Percentiles rank a stretch among this genome's conserved stretches.
Evolutionary conservation across 2,888 invertebrate species (phyloP).

Genomic region (Xestia sexstrigata): DNA sequence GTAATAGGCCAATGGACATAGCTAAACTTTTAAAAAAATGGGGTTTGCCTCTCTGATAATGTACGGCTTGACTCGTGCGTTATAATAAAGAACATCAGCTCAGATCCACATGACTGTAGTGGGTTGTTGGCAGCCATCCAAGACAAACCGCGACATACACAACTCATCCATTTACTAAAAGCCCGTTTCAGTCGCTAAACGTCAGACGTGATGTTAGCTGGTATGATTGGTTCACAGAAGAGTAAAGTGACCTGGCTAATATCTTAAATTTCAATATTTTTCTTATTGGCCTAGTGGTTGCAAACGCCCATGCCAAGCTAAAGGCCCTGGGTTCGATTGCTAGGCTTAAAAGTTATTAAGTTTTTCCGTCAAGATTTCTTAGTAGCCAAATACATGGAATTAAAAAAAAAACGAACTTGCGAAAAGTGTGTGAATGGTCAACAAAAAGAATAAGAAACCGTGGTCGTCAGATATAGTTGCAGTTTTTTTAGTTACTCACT

Average conservation of each 20-base stretch:
- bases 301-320: not conserved
- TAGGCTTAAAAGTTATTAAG: not conserved
- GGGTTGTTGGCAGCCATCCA: slow-evolving; percentile 9
- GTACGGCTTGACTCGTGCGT: not conserved
- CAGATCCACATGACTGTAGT: slow-evolving; percentile 3
- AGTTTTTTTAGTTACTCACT: too few species aligned
- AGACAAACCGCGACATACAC: slow-evolving; percentile 15
- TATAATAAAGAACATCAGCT: not conserved
- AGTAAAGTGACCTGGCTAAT: not conserved
- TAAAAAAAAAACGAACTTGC: not conserved
- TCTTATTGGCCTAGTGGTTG: not conserved
- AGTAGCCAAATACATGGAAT: not conserved
- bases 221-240: not conserved
- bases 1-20: too few species aligned
- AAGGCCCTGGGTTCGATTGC: not conserved
- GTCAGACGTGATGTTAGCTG: not conserved
- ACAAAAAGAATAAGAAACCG: too few species aligned
- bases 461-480: too few species aligned
- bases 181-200: slow-evolving; percentile 3
- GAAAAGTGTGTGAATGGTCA: not conserved
- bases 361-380: not conserved
- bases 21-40: not conserved
- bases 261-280: not conserved
- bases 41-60: not conserved
- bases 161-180: slow-evolving; percentile 24